Percentiles rank a stretch among this genome's conserved stretches.
phyloP scores from a whole-genome alignment of 2,797 vertebrate genomes.

The Zonotrichia albicollis region DNA sequence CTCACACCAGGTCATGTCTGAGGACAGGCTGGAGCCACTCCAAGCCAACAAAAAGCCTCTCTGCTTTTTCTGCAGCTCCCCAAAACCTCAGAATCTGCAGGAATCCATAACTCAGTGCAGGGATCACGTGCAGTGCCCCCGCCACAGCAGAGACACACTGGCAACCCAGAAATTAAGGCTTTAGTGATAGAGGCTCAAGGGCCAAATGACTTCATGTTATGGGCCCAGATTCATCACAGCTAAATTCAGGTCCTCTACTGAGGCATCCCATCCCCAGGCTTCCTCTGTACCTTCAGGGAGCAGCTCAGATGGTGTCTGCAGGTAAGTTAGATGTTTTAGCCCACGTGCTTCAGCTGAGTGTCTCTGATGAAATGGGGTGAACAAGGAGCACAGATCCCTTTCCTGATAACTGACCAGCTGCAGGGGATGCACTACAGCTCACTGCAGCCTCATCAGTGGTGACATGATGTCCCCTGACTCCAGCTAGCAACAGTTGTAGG shows the following conservation, averaged over 20 bases:
- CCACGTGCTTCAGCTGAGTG: not conserved
- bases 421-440: not conserved
- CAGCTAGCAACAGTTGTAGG: not conserved
- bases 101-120: not conserved
- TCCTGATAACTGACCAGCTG: not conserved
- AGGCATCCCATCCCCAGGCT: not conserved
- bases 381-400: not conserved
- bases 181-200: not conserved
- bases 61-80: not conserved
- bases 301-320: not conserved
- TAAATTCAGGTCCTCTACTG: not conserved
- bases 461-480: not conserved
- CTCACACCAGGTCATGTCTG: rapidly evolving
- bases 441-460: not conserved
- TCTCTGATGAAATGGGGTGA: not conserved
- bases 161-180: not conserved
- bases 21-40: not conserved
- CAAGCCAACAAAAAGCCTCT: not conserved
- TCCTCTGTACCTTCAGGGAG: not conserved
- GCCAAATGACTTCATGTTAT: not conserved
- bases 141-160: not conserved
- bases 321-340: not conserved
- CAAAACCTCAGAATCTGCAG: not conserved
- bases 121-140: rapidly evolving
- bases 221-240: not conserved